Base-by-base conservation (phyloP, 2,797 vertebrate species). In the Gymnothorax reevesii region DNA sequence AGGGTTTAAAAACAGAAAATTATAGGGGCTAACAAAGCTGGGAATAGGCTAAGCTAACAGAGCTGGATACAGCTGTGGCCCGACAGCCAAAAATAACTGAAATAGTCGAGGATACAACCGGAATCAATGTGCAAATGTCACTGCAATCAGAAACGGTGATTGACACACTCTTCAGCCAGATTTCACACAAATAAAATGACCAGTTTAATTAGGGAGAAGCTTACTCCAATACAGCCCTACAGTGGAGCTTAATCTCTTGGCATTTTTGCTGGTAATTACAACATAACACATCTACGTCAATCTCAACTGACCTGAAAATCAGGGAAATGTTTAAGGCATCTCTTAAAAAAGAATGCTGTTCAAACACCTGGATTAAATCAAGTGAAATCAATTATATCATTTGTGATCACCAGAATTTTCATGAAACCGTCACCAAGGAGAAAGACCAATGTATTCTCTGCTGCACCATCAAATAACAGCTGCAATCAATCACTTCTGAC, bases 401-500 rank as follows among this genome's bases (percentile, higher is more conserved):
- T 52, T 54, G 15, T 54, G 15, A 52, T n/a, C 49, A 9, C 49
- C 17, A 33, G 3, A 0, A 10, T 25, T 33, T 12, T 33, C 2
- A 5, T 20, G 9, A 15, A 79, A 54, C n/a, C 33, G 12, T 75
- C 2, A 27, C 10, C 49, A 54, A 49, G 49, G 49, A 17, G 49
- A 7, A 52, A 79, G 75, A 79, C 17, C 1, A 8, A 79, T 54
- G 75, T 7, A 2, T 52, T 10, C 20, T 12, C 9, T 1, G 73
- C 73, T 5, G 13, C 33, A 49, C 73, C 17, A 42, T 17, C 73
- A 77, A 15, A 52, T 15, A 77, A 82, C 84, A 84, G 60, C 55
- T 66, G 54, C 62, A 64, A 84, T 54, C 10, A 15, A 73, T 4
- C 62, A 83, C 60, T 84, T 71, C 85, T 87, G 85, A 71, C 88